These are phyloP conservation scores for Cloeon dipterum DNA, from an alignment of 2,888 invertebrate species.

Conservation along the genomic window DNA sequence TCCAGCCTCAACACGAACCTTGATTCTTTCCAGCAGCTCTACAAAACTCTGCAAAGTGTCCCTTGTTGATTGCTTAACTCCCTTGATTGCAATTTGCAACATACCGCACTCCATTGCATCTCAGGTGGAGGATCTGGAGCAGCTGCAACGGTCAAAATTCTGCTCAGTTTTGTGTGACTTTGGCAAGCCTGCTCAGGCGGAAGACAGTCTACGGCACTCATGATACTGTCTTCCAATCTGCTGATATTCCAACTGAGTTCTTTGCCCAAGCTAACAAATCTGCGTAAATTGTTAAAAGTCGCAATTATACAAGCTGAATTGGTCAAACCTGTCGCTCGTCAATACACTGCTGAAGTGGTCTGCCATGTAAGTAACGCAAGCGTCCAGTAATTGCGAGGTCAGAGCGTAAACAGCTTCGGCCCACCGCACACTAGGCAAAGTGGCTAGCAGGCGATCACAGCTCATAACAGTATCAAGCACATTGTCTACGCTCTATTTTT, in stretches of 20 bases:
- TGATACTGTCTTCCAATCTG: conserved; percentile 53
- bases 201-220: conserved; percentile 53
- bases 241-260: conserved; percentile 51
- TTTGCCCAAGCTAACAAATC: conserved; percentile 25
- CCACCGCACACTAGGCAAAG: conserved; percentile 62
- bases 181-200: conserved; percentile 64
- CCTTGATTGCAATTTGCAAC: background rate
- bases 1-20: conserved; percentile 42
- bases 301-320: background rate
- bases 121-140: conserved; percentile 10
- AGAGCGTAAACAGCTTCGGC: conserved; percentile 54
- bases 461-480: conserved; percentile 64
- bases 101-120: conserved; percentile 15
- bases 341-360: conserved; percentile 57
- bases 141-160: conserved; percentile 13
- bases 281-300: background rate
- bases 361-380: conserved; percentile 55
- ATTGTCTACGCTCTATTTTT: conserved; percentile 46
- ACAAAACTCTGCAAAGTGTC: conserved; percentile 26
- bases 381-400: conserved; percentile 56
- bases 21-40: conserved; percentile 34
- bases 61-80: too few species aligned
- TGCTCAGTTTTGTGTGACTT: conserved; percentile 35
- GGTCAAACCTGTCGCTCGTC: conserved; percentile 25
- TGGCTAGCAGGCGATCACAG: conserved; percentile 56